Conservation (phyloP, 2,113 vertebrate genomes). For the Otolemur garnettii region DNA sequence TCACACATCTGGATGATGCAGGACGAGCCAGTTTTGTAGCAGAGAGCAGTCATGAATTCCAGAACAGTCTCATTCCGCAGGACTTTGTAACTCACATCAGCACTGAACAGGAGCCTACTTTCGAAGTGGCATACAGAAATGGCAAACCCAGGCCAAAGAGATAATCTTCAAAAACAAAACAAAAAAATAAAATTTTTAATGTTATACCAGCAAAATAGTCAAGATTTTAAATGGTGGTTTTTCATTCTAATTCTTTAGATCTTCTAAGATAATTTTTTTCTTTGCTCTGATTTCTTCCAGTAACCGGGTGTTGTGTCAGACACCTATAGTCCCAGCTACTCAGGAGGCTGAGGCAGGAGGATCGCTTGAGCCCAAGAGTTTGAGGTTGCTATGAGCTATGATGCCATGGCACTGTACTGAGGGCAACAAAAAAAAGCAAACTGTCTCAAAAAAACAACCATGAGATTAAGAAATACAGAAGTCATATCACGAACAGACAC, state of each 20-base stretch:
- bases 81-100: slow-evolving; percentile 85
- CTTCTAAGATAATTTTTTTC: background rate
- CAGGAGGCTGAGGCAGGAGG: too few species aligned
- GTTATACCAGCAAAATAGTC: background rate
- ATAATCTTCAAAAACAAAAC: slow-evolving; percentile 77
- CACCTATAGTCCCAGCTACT: too few species aligned
- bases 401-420: too few species aligned
- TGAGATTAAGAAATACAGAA: background rate
- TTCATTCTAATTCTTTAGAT: background rate
- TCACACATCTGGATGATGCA: slow-evolving; percentile 80
- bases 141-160: slow-evolving; percentile 87
- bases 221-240: background rate
- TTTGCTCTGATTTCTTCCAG: background rate
- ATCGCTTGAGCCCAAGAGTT: too few species aligned
- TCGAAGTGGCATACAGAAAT: slow-evolving; percentile 83
- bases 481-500: background rate
- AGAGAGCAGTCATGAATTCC: slow-evolving; percentile 84
- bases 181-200: background rate
- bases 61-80: slow-evolving; percentile 86
- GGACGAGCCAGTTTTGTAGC: background rate
- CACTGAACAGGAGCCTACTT: slow-evolving; percentile 78
- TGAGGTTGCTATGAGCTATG: too few species aligned
- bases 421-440: too few species aligned
- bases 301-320: too few species aligned
- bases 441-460: too few species aligned